Evolutionary conservation across 1,140 invertebrate species (phyloP), one percentile per base, ranked within the genome.

Genomic region (Teleogryllus occipitalis): DNA sequence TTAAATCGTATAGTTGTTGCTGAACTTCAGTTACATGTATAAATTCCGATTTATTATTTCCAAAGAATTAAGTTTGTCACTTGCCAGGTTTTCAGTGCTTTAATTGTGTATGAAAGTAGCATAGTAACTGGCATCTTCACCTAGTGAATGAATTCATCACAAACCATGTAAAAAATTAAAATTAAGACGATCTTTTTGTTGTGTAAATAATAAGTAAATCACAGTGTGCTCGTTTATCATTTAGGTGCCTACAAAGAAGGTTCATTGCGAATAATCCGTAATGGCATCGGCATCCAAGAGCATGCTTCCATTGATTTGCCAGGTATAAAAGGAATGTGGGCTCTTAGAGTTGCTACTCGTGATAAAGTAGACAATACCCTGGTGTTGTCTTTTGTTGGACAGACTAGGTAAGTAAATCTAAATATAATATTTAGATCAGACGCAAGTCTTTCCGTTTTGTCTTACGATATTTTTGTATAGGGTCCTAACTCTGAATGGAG

Each of bases 301-400:
- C 95, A 98, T 87, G 98, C 98, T 0, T 96, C 93, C 76, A 98
- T 99, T 82, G 98, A 99, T 89, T 88, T 99, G 79, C 92, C 95
- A 18, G 97, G 97, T 47, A 98, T 99, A 77, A 99, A 98, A 88
- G 97, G 97, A 80, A 97, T 98, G 90, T 98, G 97, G 96, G 94
- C 97, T 0, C 87, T 98, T 8, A 94, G 93, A 81, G 89, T 97
- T 15, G 91, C 91, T 8, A 90, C 90, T 8, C 88, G 87, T 54
- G 87, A 87, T 0, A 87, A 88, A 79, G 89, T 89, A 82, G 96
- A 98, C 83, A 97, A 98, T 84, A 96, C 95, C 4, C 87, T 99
- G 7, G 96, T 98, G 0, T 86, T 98, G 22, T 93, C 97, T 5
- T 98, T 98, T 87, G 97, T 99, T 78, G 96, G 96, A 12, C 96